Base-by-base conservation (phyloP, 2,113 vertebrate genomes). In the Cervus canadensis region DNA sequence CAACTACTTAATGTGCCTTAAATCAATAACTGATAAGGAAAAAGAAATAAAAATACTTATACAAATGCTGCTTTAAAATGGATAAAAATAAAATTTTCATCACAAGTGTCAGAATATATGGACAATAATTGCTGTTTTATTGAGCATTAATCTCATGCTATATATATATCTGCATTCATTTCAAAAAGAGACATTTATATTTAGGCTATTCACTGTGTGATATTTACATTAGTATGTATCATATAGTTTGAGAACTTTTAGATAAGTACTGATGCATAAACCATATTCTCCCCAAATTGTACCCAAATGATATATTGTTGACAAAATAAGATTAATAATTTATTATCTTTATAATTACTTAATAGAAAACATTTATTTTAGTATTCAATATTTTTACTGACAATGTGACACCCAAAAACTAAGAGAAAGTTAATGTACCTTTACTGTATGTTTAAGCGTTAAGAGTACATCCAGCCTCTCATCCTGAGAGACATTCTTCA, bases 361-460 rank as follows among this genome's bases (percentile, higher is more conserved):
- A 76, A 28, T 56, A 71, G n/a, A 84, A 96, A 87, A 33, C 85
- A 62, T 12, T 82, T 40, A 28, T 79, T 91, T 96, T 89, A 92
- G 30, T 56, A 92, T 45, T 83, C 40, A 95, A 81, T 67, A 45
- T 93, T 74, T 62, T 50, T 45, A 62, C 28, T 83, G 40, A 25
- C 74, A 60, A 60, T 50, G 50, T 78, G 50, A 94, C 50, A 96
- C 2, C 40, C 84, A 67, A 62, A 94, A 97, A 48, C 5, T 76
- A 98, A 95, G 1, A 97, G 74, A 95, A 96, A 97, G 87, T 30
- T 13, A 78, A 89, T 90, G 23, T 98, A 99, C 99, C 99, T 99
- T 99, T 93, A 99, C 99, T 0, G 99, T 99, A 97, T 98, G 96
- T 96, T 99, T 99, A 93, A 99, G 98, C 0, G 98, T 99, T 93